Conservation (phyloP, 2,888 invertebrate species). For the Xanthia icteritia region DNA sequence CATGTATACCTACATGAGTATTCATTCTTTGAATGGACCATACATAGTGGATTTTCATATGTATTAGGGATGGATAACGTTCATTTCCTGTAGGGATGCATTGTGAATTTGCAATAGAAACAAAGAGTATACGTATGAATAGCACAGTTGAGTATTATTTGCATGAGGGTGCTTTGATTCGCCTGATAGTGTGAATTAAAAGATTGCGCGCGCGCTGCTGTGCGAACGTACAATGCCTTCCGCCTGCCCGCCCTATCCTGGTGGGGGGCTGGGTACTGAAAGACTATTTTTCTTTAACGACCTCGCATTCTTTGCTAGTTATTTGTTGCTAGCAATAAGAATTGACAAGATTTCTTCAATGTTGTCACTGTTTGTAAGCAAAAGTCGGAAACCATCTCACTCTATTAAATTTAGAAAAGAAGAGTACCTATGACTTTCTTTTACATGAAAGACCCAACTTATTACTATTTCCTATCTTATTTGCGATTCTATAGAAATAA, state of each 20-base stretch:
- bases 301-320: conserved; percentile 43
- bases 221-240: conserved; percentile 71
- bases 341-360: conserved; percentile 1
- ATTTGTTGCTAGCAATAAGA: conserved; percentile 15
- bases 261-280: conserved; percentile 49
- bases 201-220: conserved; percentile 75
- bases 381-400: neutral
- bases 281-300: conserved; percentile 44
- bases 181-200: conserved; percentile 79
- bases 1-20: conserved; percentile 29
- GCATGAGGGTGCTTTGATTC: conserved; percentile 73
- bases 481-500: neutral
- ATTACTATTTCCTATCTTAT: neutral
- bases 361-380: neutral
- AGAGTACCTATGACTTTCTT: neutral
- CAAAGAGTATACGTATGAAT: conserved; percentile 56
- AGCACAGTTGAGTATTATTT: conserved; percentile 59
- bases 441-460: neutral
- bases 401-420: neutral
- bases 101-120: conserved; percentile 49
- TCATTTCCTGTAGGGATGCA: conserved; percentile 55
- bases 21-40: conserved; percentile 44
- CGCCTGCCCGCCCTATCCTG: conserved; percentile 67
- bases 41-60: conserved; percentile 50
- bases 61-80: conserved; percentile 41